Base-by-base conservation (phyloP, 2,113 vertebrate genomes). In the Emydura subglobosa region DNA sequence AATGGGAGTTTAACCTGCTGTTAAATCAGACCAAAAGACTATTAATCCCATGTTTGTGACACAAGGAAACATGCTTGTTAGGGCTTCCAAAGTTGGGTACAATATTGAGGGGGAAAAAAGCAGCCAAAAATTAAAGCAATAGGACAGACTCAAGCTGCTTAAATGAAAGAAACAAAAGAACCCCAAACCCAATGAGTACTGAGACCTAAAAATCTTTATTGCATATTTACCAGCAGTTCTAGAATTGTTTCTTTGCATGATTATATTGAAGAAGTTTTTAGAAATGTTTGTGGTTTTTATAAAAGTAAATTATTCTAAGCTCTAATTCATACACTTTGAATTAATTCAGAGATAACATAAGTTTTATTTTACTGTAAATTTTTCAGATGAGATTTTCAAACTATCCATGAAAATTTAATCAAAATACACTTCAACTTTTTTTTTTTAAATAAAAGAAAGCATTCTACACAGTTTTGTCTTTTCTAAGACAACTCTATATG, bases 401-500 rank as follows among this genome's bases (percentile, higher is more conserved):
- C 91, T 89, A 86, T 79, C 94, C 22, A 39, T 79, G 80, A 49
- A 29, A 34, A 44, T 27, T 55, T 84, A 87, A 94, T 19, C 31
- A 88, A 84, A 94, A 86, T 42, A 88, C 31, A 57, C 85, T 57
- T 95, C 47, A 84, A 25, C 34, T 49, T 95, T 87, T 7, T 59
- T 59, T 47, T 61, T 68, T 78, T 87, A 34, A 88, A 85, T 65
- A 89, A 79, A 74, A 95, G 61, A 87, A 83, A 94, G 90, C 6
- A 89, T 57, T 44, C 82, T 72, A 87, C 21, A 14, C 5, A 34
- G 54, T 87, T 95, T 94, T 82, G 85, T 82, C 88, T 87, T 89
- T 89, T 94, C 83, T 96, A 74, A 95, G 94, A 92, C 85, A 90
- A 91, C 86, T 97, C 93, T 96, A 86, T 91, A 94, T 84, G 80